A percentile compares a stretch with the other conserved stretches of the same genome.
Conservation (phyloP, 2,113 vertebrate genomes). For the Felis chaus region DNA sequence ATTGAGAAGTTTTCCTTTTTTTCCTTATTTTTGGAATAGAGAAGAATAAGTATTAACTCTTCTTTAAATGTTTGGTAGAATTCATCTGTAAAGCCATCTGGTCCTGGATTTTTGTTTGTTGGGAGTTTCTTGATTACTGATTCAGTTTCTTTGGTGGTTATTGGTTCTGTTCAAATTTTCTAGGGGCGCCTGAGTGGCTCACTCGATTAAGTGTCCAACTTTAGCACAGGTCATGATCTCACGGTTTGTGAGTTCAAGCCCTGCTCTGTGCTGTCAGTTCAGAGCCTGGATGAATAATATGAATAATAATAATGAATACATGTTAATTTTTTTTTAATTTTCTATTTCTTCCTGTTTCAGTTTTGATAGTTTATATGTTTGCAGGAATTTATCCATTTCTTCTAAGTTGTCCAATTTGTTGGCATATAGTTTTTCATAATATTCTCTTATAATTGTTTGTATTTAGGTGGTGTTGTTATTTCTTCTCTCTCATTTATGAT, state of each 20-base stretch:
- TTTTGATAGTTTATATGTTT: neutral
- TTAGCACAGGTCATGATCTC: too few species aligned
- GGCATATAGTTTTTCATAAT: neutral
- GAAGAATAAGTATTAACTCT: neutral
- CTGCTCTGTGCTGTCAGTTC: too few species aligned
- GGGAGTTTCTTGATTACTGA: neutral
- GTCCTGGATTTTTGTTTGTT: neutral
- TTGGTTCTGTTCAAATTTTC: neutral
- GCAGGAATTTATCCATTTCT: neutral
- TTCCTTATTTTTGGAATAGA: neutral
- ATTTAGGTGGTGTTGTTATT: neutral
- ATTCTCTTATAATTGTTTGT: neutral
- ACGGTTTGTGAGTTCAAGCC: too few species aligned
- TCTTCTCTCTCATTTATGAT: neutral
- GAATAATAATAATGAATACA: too few species aligned
- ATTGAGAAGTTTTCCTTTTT: neutral
- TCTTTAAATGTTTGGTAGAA: neutral
- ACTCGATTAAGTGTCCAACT: too few species aligned
- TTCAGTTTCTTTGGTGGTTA: neutral
- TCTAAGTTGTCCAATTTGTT: neutral
- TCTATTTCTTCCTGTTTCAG: neutral
- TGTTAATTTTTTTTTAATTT: neutral
- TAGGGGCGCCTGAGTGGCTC: neutral
- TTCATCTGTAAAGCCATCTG: neutral
- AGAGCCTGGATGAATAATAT: too few species aligned